Conservation (phyloP, 2,797 vertebrate species). For the Philypnodon macrostomus region DNA sequence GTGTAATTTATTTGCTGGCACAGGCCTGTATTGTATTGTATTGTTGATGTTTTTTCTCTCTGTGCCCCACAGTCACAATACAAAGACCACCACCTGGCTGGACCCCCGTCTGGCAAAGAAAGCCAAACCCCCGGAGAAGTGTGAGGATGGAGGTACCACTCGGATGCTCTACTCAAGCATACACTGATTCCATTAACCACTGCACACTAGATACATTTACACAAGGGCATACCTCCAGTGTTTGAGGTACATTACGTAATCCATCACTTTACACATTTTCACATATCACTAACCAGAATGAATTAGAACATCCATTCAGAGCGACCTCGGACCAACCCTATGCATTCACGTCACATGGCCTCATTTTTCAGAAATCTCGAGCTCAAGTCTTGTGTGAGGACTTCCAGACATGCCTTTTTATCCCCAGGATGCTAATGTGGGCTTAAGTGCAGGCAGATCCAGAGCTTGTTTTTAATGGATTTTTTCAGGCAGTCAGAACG, state of each 20-base stretch:
- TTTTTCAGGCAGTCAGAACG: constrained; percentile 55
- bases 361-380: constrained; percentile 17
- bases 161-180: constrained; percentile 31
- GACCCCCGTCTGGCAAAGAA: constrained; percentile 96
- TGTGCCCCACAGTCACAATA: constrained; percentile 87
- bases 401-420: constrained; percentile 32
- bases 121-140: constrained; percentile 96
- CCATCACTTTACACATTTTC: constrained; percentile 24
- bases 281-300: constrained; percentile 10
- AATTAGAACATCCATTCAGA: constrained; percentile 19
- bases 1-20: constrained; percentile 12
- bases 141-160: constrained; percentile 89
- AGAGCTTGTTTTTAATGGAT: constrained; percentile 65
- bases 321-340: constrained; percentile 18
- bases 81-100: constrained; percentile 97
- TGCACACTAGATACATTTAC: constrained; percentile 21
- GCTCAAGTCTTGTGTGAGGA: constrained; percentile 28
- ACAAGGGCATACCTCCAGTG: constrained; percentile 16
- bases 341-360: constrained; percentile 20
- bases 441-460: constrained; percentile 58
- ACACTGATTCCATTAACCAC: constrained; percentile 27
- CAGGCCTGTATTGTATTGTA: constrained; percentile 8
- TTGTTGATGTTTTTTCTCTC: constrained; percentile 25
- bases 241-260: constrained; percentile 15
- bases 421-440: constrained; percentile 55